Evolutionary conservation across 2,888 invertebrate genomes (phyloP).

Genomic region (Clanis bilineata): DNA sequence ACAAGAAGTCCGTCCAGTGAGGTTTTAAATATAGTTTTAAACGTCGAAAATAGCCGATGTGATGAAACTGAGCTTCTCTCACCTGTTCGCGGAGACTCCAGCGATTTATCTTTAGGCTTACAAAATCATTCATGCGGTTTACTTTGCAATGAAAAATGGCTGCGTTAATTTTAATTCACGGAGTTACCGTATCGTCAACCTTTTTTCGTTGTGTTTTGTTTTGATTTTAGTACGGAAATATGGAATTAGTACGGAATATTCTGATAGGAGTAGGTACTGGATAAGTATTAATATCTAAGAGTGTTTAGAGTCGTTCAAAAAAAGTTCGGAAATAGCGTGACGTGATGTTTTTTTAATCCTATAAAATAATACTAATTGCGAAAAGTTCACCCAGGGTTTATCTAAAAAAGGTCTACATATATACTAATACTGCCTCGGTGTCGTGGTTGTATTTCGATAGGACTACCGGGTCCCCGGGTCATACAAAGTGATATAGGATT

Average conservation of each 20-base stretch:
- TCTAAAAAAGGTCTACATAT: too few species aligned
- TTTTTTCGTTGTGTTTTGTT: neutral
- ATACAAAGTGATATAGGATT: too few species aligned
- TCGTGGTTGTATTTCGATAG: too few species aligned
- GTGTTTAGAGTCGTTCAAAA: too few species aligned
- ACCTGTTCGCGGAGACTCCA: conserved; percentile 50
- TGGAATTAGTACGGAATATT: neutral
- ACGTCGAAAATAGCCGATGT: conserved; percentile 59
- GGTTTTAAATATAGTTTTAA: conserved; percentile 63
- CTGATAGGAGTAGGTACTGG: neutral
- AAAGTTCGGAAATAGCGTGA: too few species aligned
- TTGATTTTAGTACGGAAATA: neutral
- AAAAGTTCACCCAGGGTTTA: too few species aligned
- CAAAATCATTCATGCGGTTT: conserved; percentile 34
- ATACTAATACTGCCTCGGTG: too few species aligned
- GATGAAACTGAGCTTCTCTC: conserved; percentile 63
- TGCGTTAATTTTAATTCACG: conserved; percentile 5
- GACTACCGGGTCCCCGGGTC: too few species aligned
- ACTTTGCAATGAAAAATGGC: conserved; percentile 15
- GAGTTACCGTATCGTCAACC: neutral
- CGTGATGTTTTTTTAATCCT: too few species aligned
- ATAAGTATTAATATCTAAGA: neutral
- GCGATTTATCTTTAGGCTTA: conserved; percentile 44
- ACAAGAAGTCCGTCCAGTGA: conserved; percentile 50
- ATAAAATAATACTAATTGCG: too few species aligned